Evolutionary conservation across 2,888 invertebrate species (phyloP).

Genomic region (Bombylius major): DNA sequence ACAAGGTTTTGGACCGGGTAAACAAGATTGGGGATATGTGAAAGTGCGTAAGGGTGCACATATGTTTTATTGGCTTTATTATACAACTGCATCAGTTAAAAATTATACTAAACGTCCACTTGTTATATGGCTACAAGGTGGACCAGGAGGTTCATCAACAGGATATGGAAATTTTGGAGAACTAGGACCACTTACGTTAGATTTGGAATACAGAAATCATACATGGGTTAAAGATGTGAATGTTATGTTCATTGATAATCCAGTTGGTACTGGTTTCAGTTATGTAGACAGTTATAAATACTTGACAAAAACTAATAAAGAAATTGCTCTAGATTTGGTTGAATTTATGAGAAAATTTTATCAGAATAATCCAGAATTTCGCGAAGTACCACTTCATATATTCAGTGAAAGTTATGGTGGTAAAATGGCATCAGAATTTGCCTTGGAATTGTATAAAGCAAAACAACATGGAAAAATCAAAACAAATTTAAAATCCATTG

Average conservation of each 20-base stretch:
- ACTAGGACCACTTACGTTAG: constrained; percentile 58
- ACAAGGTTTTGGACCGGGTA: constrained; percentile 44
- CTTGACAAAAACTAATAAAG: constrained; percentile 44
- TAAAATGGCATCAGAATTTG: constrained; percentile 83
- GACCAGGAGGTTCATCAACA: constrained; percentile 68
- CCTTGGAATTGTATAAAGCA: constrained; percentile 44
- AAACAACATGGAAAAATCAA: constrained; percentile 46
- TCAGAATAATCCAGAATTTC: constrained; percentile 52
- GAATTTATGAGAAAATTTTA: constrained; percentile 59
- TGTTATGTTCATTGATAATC: constrained; percentile 79
- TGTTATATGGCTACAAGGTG: constrained; percentile 82
- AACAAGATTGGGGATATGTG: constrained; percentile 63
- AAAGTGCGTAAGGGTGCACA: constrained; percentile 59
- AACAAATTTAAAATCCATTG: constrained; percentile 64
- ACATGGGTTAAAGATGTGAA: constrained; percentile 73
- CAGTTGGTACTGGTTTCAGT: constrained; percentile 80
- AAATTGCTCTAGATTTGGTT: constrained; percentile 66
- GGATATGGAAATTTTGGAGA: constrained; percentile 82
- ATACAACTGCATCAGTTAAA: constrained; percentile 47
- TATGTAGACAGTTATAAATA: constrained; percentile 48
- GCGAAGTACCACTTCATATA: constrained; percentile 63
- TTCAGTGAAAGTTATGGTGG: constrained; percentile 88
- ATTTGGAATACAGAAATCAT: constrained; percentile 52
- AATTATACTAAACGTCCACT: constrained; percentile 56
- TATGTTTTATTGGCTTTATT: constrained; percentile 82